A percentile compares a stretch with the other conserved stretches of the same genome.
These are phyloP conservation scores for Smithornis capensis DNA, from an alignment of 2,113 vertebrate genomes.

Conservation along the genomic window DNA sequence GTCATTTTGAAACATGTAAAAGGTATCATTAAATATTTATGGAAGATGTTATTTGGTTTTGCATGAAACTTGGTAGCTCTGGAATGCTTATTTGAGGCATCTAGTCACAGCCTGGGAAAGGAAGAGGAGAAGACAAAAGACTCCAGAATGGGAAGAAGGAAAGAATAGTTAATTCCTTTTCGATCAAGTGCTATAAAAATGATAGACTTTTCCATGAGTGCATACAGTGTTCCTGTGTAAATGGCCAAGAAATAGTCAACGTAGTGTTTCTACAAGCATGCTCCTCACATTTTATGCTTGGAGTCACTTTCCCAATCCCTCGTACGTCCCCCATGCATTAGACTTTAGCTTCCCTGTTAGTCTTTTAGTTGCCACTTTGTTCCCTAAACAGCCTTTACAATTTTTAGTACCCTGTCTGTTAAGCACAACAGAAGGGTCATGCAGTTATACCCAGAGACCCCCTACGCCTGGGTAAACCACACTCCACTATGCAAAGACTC, in stretches of 20 bases:
- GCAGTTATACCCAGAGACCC: neutral
- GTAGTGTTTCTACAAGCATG: neutral
- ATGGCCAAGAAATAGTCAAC: neutral
- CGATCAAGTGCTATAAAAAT: neutral
- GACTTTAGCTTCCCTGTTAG: neutral
- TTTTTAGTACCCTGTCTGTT: neutral
- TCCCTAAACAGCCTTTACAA: neutral
- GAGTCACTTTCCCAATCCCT: neutral
- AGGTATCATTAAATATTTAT: conserved; percentile 42
- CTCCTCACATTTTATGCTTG: neutral
- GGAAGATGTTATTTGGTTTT: neutral
- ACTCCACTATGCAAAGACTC: neutral
- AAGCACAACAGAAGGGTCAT: neutral
- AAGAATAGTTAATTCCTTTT: conserved; percentile 19
- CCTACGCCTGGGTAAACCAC: neutral
- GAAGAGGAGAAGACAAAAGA: neutral
- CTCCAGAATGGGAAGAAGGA: neutral
- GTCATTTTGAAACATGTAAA: neutral
- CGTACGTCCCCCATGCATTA: neutral
- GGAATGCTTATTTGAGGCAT: neutral
- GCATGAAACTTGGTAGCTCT: neutral
- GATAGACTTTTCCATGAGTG: neutral
- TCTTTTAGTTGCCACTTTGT: neutral
- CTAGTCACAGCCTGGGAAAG: neutral
- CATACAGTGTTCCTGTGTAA: neutral